These are phyloP conservation scores for Sebastes vulpes DNA, from an alignment of 2,797 vertebrate genomes.

Conservation along the genomic window DNA sequence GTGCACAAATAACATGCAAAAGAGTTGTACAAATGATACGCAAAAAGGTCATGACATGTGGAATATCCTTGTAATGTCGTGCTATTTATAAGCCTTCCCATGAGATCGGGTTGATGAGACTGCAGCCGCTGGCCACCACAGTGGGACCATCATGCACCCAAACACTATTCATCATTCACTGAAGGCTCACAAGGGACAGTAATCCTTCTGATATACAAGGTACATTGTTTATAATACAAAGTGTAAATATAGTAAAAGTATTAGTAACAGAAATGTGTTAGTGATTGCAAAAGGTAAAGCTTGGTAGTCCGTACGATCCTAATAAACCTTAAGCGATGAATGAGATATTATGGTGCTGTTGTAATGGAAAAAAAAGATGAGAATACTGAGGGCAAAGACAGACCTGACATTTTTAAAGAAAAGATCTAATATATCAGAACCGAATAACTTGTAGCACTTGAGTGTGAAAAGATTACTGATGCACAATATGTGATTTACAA, in stretches of 20 bases:
- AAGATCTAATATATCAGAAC: not conserved
- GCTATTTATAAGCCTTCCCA: too few relatives aligned
- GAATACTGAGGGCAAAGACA: not conserved
- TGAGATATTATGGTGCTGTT: not conserved
- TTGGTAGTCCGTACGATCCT: not conserved
- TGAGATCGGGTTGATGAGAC: too few relatives aligned
- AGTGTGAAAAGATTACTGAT: slow-evolving; percentile 19
- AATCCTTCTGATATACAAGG: not conserved
- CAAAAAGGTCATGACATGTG: too few relatives aligned
- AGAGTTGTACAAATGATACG: rapidly evolving
- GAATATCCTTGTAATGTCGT: too few relatives aligned
- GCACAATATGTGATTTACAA: slow-evolving; percentile 7
- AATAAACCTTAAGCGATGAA: not conserved
- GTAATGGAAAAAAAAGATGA: not conserved
- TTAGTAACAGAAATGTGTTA: not conserved
- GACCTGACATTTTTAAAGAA: not conserved
- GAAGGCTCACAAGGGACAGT: not conserved
- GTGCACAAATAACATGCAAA: rapidly evolving
- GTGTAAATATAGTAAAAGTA: not conserved
- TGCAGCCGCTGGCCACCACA: too few relatives aligned
- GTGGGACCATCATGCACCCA: too few relatives aligned
- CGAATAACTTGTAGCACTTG: not conserved
- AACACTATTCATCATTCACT: not conserved
- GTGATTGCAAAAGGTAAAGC: not conserved
- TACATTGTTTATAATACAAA: not conserved